Evolutionary conservation across 2,797 vertebrate genomes (phyloP), one percentile per base, ranked within the genome.

Genomic region (Crocidura indochinensis): DNA sequence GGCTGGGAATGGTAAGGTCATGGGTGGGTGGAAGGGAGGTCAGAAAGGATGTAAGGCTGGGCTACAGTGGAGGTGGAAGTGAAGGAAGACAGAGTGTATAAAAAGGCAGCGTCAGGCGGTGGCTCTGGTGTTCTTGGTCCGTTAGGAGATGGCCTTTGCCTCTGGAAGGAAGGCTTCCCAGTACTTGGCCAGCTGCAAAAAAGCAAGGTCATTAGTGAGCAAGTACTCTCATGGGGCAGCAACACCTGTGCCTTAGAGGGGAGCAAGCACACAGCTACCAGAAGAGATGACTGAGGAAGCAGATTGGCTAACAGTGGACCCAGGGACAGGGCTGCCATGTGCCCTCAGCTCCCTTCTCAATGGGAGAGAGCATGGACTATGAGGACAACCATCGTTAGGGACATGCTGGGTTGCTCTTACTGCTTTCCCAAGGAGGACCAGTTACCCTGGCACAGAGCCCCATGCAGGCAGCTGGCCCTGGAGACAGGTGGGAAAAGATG

Each of bases 121-220:
- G 96, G 71, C 94, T 93, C 96, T 90, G 94, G 7, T 92, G 88
- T 95, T 91, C 95, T 97, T 90, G 80, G 65, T 79, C 94, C 81
- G 22, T 98, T 98, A 99, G 83, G 99, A 99, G 95, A 99, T 99
- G 71, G 99, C 99, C 98, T 99, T 99, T 17, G 99, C 99, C 97
- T 99, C 99, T 0, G 99, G 99, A 81, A 99, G 97, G 98, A 99
- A 99, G 0, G 99, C 99, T 97, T 99, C 99, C 99, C 99, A 99
- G 97, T 99, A 99, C 95, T 99, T 99, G 88, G 99, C 99, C 96
- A 99, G 97, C 99, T 99, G 98, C 5, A 94, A 95, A 91, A 88
- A 94, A 88, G 77, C 86, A 47, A 74, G 72, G 79, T 80, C 4
- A 46, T 80, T 3, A 46, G 46, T 97, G 73, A 97, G 92, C 77